Base-by-base conservation (phyloP, 2,113 vertebrate genomes). In the Nettapus auritus region DNA sequence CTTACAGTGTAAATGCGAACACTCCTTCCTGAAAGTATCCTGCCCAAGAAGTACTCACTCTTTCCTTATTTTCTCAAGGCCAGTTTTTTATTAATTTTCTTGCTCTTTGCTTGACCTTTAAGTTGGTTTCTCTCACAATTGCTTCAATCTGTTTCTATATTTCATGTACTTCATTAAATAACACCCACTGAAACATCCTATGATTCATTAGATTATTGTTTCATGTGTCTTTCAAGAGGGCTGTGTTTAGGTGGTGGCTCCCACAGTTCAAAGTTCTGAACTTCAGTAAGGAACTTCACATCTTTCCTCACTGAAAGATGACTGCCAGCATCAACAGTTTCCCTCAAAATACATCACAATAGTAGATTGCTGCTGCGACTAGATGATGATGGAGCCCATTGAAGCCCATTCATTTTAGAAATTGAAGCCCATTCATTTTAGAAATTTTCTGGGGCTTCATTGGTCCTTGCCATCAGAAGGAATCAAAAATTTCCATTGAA, bases 101-200 rank as follows among this genome's bases (percentile, higher is more conserved):
- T 18, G 5, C 48, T 82, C 33, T 87, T 89, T 93, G 11, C 70
- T 89, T 94, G 90, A 93, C 93, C 84, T 96, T 95, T 90, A 28
- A 90, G 33, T 50, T 86, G 34, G 33, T 62, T 71, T 89, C 8
- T 60, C 63, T 95, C 86, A 89, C 40, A 83, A 74, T 89, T 85
- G 63, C 55, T 96, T 95, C 92, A 89, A 33, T 90, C 52, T 92
- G 90, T 93, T 92, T 88, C 88, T 92, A 46, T 90, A 84, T 94
- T 92, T 86, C 52, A 60, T 88, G 60, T 52, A 52, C 56, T 81
- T 92, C 28, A 84, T 84, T 83, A 78, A 88, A 63, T 71, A 93
- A 93, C 88, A 93, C 69, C 64, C 94, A 90, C 64, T 94, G 92
- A 86, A 97, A 64, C 60, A 88, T 84, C 73, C 29, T 90, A 67